Percentiles rank a stretch among this genome's conserved stretches.
Evolutionary conservation across 2,797 vertebrate genomes (phyloP).

Genomic region (Sylvia borin): DNA sequence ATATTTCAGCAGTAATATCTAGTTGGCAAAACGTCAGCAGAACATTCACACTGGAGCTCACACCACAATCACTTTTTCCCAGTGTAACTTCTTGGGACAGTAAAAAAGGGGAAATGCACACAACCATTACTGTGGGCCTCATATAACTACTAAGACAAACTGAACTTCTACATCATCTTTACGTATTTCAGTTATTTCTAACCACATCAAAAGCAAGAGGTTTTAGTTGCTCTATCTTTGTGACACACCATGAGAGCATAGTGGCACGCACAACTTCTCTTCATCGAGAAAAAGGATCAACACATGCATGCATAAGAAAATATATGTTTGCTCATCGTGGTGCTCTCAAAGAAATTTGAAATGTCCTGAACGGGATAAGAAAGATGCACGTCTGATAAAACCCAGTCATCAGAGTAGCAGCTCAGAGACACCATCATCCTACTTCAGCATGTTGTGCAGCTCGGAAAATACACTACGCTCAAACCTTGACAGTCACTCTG

Average conservation of each 20-base stretch:
- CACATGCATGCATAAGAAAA: neutral
- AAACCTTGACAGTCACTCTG: too few relatives aligned
- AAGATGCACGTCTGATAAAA: too few relatives aligned
- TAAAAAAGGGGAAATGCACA: neutral
- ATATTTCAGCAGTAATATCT: neutral
- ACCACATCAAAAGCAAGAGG: neutral
- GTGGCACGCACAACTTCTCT: too few relatives aligned
- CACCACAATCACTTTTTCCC: neutral
- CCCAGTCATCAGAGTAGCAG: too few relatives aligned
- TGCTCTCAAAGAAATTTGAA: too few relatives aligned
- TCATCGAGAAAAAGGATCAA: neutral
- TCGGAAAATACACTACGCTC: accelerated
- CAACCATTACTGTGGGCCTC: neutral
- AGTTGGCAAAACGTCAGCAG: neutral
- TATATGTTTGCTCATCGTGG: neutral
- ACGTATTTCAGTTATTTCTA: neutral
- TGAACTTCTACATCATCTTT: neutral
- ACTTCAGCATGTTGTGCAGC: neutral
- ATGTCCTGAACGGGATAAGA: neutral
- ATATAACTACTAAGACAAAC: neutral
- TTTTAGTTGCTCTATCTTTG: neutral
- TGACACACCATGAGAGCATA: neutral
- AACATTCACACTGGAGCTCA: neutral
- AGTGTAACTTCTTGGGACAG: neutral
- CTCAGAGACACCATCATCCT: neutral